Evolutionary conservation across 2,888 invertebrate species (phyloP).

Genomic region (Lasioglossum pauxillum): DNA sequence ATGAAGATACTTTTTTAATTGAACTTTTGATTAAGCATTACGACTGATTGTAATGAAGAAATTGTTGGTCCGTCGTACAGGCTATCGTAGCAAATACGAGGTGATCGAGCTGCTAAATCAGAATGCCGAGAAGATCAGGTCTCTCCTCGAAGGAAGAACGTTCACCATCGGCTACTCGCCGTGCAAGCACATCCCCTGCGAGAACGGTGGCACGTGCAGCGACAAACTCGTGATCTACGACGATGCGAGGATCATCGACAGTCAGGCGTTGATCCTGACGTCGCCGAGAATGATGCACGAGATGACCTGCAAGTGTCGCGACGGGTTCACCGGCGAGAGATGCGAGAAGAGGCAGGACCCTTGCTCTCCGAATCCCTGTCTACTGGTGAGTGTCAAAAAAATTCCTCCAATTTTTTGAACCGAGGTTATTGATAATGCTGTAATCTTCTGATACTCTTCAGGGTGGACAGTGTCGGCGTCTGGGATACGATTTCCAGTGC

Average conservation of each 20-base stretch:
- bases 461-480: slow-evolving; percentile 93
- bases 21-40: too few relatives aligned
- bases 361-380: slow-evolving; percentile 95
- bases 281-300: slow-evolving; percentile 92
- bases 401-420: neutral
- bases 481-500: slow-evolving; percentile 94
- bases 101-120: slow-evolving; percentile 88
- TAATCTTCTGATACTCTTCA: slow-evolving; percentile 76
- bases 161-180: slow-evolving; percentile 91
- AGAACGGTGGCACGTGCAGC: slow-evolving; percentile 92
- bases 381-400: slow-evolving; percentile 77
- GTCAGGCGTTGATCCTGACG: slow-evolving; percentile 92
- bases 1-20: too few relatives aligned
- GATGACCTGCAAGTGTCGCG: slow-evolving; percentile 92
- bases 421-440: neutral
- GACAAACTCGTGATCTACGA: slow-evolving; percentile 89
- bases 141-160: slow-evolving; percentile 87
- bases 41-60: neutral
- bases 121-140: slow-evolving; percentile 88
- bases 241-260: slow-evolving; percentile 91
- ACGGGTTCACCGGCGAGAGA: slow-evolving; percentile 92
- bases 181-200: slow-evolving; percentile 90
- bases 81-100: slow-evolving; percentile 88
- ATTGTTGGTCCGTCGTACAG: slow-evolving; percentile 57
- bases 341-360: slow-evolving; percentile 96